phyloP scores from a whole-genome alignment of 2,113 vertebrate species.

The Clarias gariepinus region DNA sequence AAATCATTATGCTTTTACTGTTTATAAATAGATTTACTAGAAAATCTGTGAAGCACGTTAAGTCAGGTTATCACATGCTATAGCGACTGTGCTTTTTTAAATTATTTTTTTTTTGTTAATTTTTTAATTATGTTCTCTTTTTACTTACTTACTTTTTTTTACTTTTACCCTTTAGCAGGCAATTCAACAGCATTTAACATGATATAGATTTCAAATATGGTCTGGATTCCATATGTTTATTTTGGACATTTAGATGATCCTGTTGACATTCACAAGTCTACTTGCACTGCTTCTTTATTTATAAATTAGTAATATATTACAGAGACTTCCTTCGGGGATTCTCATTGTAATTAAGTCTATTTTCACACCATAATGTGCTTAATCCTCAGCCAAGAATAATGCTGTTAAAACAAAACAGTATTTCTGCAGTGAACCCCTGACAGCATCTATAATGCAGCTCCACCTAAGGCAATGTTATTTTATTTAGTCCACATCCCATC shows the following conservation, averaged over 20 bases:
- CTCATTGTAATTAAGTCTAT: background rate
- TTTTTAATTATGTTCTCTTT: no score
- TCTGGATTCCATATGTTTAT: background rate
- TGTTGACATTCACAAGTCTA: background rate
- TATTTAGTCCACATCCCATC: conserved; percentile 24
- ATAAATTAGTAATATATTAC: background rate
- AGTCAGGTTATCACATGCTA: background rate
- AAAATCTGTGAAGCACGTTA: background rate
- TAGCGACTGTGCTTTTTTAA: background rate
- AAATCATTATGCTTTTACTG: background rate
- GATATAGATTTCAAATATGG: background rate
- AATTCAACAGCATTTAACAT: background rate
- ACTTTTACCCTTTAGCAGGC: background rate
- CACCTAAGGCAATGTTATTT: conserved; percentile 12
- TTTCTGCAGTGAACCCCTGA: conserved; percentile 6
- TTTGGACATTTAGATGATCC: background rate
- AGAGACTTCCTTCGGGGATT: background rate
- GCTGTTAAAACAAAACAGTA: conserved; percentile 9
- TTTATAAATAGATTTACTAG: background rate
- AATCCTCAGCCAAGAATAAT: conserved; percentile 10
- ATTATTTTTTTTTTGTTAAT: background rate
- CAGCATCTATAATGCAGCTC: conserved; percentile 27
- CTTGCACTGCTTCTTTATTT: background rate
- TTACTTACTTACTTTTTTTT: no score
- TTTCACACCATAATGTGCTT: background rate